Evolutionary conservation across 1,140 invertebrate genomes (phyloP).

Genomic region (Mya arenaria): DNA sequence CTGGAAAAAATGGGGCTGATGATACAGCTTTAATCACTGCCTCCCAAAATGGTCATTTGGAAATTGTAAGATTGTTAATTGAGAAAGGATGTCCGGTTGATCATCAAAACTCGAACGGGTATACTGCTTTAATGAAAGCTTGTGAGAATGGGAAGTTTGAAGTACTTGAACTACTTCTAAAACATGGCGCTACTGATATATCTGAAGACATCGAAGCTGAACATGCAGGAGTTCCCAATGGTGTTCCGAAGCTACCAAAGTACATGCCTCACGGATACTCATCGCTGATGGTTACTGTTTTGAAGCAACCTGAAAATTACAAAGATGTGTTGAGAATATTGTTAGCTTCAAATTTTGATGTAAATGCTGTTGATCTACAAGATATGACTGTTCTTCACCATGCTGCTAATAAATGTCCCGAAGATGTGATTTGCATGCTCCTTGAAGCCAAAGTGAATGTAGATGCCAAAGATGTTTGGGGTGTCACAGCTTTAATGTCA

Average conservation of each 20-base stretch:
- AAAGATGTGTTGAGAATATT: slow-evolving; percentile 44
- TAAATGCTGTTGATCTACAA: slow-evolving; percentile 68
- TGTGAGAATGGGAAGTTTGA: slow-evolving; percentile 88
- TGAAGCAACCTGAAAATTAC: slow-evolving; percentile 52
- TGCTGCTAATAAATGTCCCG: slow-evolving; percentile 71
- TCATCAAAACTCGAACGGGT: slow-evolving; percentile 85
- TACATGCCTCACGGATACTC: slow-evolving; percentile 60
- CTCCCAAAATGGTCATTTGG: slow-evolving; percentile 59
- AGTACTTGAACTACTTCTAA: slow-evolving; percentile 80
- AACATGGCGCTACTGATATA: slow-evolving; percentile 91
- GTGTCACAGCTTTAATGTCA: slow-evolving; percentile 61
- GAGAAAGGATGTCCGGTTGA: slow-evolving; percentile 84
- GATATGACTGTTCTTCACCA: slow-evolving; percentile 74
- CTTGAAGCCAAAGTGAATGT: slow-evolving; percentile 49
- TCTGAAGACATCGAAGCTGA: slow-evolving; percentile 88
- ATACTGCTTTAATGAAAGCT: slow-evolving; percentile 71
- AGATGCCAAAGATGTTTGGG: slow-evolving; percentile 39
- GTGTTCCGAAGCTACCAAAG: slow-evolving; percentile 28
- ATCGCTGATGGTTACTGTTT: slow-evolving; percentile 59
- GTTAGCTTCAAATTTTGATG: slow-evolving; percentile 48
- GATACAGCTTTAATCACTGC: slow-evolving; percentile 59
- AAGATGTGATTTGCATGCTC: slow-evolving; percentile 58
- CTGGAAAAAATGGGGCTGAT: slow-evolving; percentile 82
- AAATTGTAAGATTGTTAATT: slow-evolving; percentile 55
- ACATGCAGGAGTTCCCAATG: slow-evolving; percentile 24